Evolutionary conservation across 2,797 vertebrate species (phyloP).

Genomic region (Bryconaethiops microstoma): DNA sequence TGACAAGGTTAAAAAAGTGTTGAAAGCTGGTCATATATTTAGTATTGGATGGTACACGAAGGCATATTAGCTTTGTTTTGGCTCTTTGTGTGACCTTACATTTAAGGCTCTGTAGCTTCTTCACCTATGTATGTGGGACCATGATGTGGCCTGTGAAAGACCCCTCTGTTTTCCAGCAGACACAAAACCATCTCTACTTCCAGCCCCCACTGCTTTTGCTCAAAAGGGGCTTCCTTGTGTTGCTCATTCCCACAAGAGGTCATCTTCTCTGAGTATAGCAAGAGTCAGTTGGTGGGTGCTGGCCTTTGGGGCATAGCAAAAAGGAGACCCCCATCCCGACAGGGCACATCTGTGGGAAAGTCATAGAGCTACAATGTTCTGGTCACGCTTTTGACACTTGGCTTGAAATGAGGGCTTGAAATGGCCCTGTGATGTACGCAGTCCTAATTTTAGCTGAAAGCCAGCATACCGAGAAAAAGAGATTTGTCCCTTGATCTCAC

Average conservation of each 20-base stretch:
- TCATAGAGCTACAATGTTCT: slow-evolving; percentile 73
- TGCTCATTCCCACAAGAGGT: slow-evolving; percentile 58
- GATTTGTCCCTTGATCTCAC: slow-evolving; percentile 42
- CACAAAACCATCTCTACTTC: slow-evolving; percentile 26
- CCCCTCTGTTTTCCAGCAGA: slow-evolving; percentile 58
- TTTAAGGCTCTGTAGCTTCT: slow-evolving; percentile 32
- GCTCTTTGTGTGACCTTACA: slow-evolving; percentile 53
- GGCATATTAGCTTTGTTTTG: slow-evolving; percentile 20
- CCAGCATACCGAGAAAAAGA: slow-evolving; percentile 33
- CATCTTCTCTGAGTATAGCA: slow-evolving; percentile 51
- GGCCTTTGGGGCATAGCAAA: slow-evolving; percentile 62
- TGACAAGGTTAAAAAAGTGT: no score
- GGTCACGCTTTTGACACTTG: slow-evolving; percentile 60
- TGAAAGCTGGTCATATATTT: neutral
- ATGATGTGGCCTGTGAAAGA: slow-evolving; percentile 51
- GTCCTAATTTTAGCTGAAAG: slow-evolving; percentile 65
- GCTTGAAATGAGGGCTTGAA: slow-evolving; percentile 62
- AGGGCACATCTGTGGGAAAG: slow-evolving; percentile 61
- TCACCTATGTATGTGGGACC: slow-evolving; percentile 29
- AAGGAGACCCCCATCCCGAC: slow-evolving; percentile 67
- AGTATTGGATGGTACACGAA: slow-evolving; percentile 12
- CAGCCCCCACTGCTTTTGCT: slow-evolving; percentile 54
- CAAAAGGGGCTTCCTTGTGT: slow-evolving; percentile 48
- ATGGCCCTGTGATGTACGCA: slow-evolving; percentile 42
- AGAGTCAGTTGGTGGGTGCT: slow-evolving; percentile 68